Evolutionary conservation across 2,113 vertebrate genomes (phyloP), one percentile per base, ranked within the genome.

Genomic region (Hiodon alosoides): DNA sequence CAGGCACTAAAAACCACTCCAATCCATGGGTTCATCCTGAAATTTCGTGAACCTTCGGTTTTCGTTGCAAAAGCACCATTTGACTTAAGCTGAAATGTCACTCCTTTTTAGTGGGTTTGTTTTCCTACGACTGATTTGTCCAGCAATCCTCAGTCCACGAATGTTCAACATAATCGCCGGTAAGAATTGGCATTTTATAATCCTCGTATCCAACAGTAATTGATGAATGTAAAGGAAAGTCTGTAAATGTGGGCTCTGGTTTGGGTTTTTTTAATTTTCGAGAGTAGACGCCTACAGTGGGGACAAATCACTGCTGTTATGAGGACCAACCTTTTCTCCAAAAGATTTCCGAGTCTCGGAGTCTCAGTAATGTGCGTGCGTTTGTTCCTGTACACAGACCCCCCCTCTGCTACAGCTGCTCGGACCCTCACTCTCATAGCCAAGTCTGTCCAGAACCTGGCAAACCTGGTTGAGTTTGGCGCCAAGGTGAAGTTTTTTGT

Each of bases 151-250:
- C 84, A 98, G 95, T 85, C 97, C 97, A 86, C 91, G 97, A 87
- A 94, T 98, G 95, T 99, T 99, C 89, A 98, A 96, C 90, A 99
- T 99, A 84, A 98, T 99, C 82, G 94, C 96, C 84, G 97, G 97
- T 98, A 85, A 93, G 86, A 52, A 53, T 3, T 14, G 6, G 11
- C 9, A 46, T 31, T 53, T 5, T 46, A 57, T 67, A 50, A 64
- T 4, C 5, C 31, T 31, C 31, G 2, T 2, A 31, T 31, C 31
- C 31, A 31, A 31, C 31, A 31, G 31, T 31, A 31, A 31, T 31
- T 31, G 31, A 31, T 31, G 31, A 31, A 31, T 31, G 31, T 31
- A 31, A 31, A 31, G 31, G 31, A 31, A 31, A 31, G 31, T 31
- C 31, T 31, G 31, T 31, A 31, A 31, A 31, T 31, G 31, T 31